Percentiles rank a stretch among this genome's conserved stretches.
Conservation (phyloP, 2,113 vertebrate genomes). For the Buteo buteo region DNA sequence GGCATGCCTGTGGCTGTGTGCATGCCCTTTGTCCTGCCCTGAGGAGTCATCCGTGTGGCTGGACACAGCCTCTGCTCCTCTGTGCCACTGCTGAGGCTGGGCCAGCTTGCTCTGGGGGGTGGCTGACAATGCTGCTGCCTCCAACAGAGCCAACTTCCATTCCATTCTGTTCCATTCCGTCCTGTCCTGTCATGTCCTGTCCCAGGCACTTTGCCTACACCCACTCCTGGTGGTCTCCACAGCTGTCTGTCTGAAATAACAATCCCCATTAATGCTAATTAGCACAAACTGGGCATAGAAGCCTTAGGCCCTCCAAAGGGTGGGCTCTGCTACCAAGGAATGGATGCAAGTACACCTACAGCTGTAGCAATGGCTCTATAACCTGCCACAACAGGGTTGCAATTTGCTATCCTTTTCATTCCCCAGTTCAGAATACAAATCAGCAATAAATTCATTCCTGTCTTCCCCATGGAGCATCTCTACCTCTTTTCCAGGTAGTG, state of each 20-base stretch:
- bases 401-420: not conserved
- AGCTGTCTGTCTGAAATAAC: not conserved
- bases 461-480: not conserved
- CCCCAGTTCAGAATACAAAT: not conserved
- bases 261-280: not conserved
- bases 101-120: fast-evolving
- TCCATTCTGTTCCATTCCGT: no score
- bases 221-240: not conserved
- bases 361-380: not conserved
- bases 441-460: not conserved
- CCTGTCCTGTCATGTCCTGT: not conserved
- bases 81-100: not conserved
- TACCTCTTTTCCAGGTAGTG: no score
- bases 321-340: not conserved
- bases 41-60: fast-evolving
- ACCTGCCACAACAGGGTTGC: fast-evolving
- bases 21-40: not conserved
- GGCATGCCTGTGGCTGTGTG: not conserved
- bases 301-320: not conserved
- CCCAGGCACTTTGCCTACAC: not conserved
- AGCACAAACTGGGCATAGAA: not conserved
- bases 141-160: not conserved
- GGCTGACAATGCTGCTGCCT: not conserved
- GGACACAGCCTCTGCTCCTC: not conserved
- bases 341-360: no score